Conservation (phyloP, 1,140 invertebrate species). For the Bombus balteatus region DNA sequence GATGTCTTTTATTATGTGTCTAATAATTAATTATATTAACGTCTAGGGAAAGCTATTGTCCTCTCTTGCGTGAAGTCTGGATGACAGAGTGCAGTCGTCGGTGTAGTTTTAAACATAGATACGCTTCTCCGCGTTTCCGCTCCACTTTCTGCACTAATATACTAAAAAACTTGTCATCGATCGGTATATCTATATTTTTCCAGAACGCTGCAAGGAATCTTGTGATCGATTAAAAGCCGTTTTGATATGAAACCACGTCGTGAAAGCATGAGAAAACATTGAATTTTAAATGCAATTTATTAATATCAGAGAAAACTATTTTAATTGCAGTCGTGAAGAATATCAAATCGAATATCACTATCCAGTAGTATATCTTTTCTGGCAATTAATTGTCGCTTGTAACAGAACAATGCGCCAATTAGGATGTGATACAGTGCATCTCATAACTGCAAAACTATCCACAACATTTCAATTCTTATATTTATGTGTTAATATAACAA, state of each 20-base stretch:
- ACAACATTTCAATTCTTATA: background rate
- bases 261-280: background rate
- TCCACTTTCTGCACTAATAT: constrained; percentile 42
- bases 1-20: background rate
- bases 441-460: background rate
- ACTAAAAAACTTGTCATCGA: constrained; percentile 31
- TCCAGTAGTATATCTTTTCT: background rate
- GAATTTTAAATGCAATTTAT: background rate
- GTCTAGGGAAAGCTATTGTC: constrained; percentile 54
- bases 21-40: constrained; percentile 60
- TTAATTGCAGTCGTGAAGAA: background rate
- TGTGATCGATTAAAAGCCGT: background rate
- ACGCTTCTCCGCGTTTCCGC: constrained; percentile 42
- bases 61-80: constrained; percentile 21
- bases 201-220: background rate
- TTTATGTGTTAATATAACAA: background rate
- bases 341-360: background rate
- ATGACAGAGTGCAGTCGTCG: constrained; percentile 36
- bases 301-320: background rate
- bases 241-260: background rate
- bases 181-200: background rate
- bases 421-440: background rate
- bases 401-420: background rate
- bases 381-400: background rate
- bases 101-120: constrained; percentile 22